Evolutionary conservation across 2,888 invertebrate genomes (phyloP), one percentile per base, ranked within the genome.

Genomic region (Calameuta pallipes): DNA sequence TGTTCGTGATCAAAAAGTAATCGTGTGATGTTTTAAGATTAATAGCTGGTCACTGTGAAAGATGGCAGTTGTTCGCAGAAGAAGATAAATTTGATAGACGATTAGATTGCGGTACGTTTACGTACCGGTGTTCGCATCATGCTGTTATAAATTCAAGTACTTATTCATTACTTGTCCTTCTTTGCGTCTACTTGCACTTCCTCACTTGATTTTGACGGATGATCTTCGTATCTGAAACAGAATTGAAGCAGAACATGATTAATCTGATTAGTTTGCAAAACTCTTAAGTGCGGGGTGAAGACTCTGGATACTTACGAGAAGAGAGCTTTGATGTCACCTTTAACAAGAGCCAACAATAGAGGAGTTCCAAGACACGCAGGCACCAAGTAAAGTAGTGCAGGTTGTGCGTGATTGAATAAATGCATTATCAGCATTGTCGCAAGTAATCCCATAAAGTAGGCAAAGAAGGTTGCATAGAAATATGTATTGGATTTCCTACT

Each of bases 371-470:
- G 93, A 92, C 99, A 99, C 23, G 98, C 97, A 11, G 99, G 99
- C 81, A 99, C 99, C 83, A 99, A 93, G 92, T 99, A 99, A 87
- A 99, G 93, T 79, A 99, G 94, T 76, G 99, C 99, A 0, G 99
- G 99, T 94, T 99, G 98, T 35, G 99, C 99, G 93, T 98, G 99
- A 92, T 98, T 98, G 93, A 98, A 99, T 85, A 98, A 94, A 93
- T 99, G 98, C 98, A 99, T 99, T 80, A 99, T 97, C 85, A 97
- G 94, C 92, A 99, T 98, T 1, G 99, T 99, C 34, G 97, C 95
- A 91, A 98, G 93, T 82, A 99, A 93, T 1, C 99, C 99, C 87
- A 97, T 92, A 87, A 99, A 95, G 92, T 99, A 99, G 1, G 99
- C 99, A 73, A 95, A 90, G 91, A 99, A 96, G 4, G 98, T 97